A percentile compares a stretch with the other conserved stretches of the same genome.
These are phyloP conservation scores for Euura saliciscinereae DNA, from an alignment of 1,140 invertebrate species.

Conservation along the genomic window DNA sequence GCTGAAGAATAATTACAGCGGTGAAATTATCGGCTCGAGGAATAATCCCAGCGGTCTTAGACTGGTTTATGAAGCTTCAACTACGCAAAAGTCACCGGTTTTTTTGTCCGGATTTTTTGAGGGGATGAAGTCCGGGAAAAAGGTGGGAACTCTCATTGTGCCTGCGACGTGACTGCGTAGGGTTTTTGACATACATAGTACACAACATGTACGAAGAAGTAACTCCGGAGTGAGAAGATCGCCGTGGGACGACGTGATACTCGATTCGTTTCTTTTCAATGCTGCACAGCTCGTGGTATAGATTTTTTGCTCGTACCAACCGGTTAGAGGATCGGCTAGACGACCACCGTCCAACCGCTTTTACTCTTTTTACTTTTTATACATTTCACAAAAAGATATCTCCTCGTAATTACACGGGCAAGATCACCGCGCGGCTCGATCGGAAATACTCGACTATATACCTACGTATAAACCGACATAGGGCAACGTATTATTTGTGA, in stretches of 20 bases:
- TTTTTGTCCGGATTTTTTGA: slow-evolving; percentile 33
- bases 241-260: not conserved
- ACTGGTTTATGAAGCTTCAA: slow-evolving; percentile 31
- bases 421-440: not conserved
- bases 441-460: not conserved
- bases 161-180: not conserved
- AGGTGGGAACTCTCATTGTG: not conserved
- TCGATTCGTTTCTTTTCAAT: slow-evolving; percentile 5
- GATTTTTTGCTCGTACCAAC: slow-evolving; percentile 7
- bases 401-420: not conserved
- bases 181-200: not conserved
- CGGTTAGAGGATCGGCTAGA: not conserved
- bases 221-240: not conserved
- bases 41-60: slow-evolving; percentile 23
- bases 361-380: not conserved
- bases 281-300: not conserved
- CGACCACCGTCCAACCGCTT: not conserved
- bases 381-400: not conserved
- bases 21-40: slow-evolving; percentile 23
- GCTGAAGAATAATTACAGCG: not conserved
- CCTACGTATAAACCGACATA: not conserved
- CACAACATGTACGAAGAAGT: too few relatives aligned
- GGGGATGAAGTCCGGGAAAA: not conserved
- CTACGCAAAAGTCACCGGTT: not conserved
- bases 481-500: not conserved